These are phyloP conservation scores for Deroplatys truncata DNA, from an alignment of 2,888 invertebrate species.

Conservation along the genomic window DNA sequence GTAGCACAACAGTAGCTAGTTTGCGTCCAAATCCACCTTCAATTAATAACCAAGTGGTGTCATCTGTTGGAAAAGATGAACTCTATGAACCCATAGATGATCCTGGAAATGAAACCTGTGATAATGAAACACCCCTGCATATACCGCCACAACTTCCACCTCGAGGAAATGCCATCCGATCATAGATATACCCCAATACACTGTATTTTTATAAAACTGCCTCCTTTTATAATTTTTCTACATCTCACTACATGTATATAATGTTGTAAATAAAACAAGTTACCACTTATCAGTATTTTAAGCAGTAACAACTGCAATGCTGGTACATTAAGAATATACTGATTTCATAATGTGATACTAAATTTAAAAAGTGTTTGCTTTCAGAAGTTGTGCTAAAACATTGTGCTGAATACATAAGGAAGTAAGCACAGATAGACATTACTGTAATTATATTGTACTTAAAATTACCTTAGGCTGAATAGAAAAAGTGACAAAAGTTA, in stretches of 20 bases:
- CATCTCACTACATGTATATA: background rate
- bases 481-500: too few relatives aligned
- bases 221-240: background rate
- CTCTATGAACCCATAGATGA: slow-evolving; percentile 14
- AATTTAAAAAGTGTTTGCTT: too few relatives aligned
- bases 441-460: too few relatives aligned
- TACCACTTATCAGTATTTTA: background rate
- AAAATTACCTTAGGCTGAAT: too few relatives aligned
- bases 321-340: too few relatives aligned
- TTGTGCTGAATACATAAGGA: too few relatives aligned
- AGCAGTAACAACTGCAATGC: background rate
- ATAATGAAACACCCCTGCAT: background rate
- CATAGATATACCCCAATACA: background rate
- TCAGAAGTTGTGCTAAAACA: too few relatives aligned
- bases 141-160: background rate
- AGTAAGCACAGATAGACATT: too few relatives aligned
- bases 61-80: background rate
- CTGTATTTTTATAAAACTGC: background rate
- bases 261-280: background rate
- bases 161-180: background rate
- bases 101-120: background rate
- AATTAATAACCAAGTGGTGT: background rate
- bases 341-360: too few relatives aligned
- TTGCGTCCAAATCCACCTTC: background rate
- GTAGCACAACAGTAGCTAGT: background rate